Evolutionary conservation across 2,888 invertebrate species (phyloP).

Genomic region (Ornithoptera priamus): DNA sequence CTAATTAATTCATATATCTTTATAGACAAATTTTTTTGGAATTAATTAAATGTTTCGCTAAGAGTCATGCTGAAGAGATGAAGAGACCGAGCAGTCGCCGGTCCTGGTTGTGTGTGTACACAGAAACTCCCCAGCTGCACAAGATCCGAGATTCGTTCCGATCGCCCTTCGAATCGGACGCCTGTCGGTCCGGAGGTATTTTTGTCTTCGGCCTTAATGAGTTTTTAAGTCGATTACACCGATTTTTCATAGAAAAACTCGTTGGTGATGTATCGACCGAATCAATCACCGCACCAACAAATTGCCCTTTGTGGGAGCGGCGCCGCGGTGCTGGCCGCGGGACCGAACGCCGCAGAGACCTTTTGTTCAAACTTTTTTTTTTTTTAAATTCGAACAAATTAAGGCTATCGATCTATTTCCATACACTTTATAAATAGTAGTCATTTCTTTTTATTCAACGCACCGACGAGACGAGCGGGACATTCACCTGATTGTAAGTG

Average conservation of each 20-base stretch:
- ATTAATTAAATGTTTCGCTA: too few species aligned
- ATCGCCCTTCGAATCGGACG: conserved; percentile 77
- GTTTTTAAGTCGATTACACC: conserved; percentile 81
- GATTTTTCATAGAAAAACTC: conserved; percentile 81
- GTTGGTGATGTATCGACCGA: conserved; percentile 78
- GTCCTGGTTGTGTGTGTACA: conserved; percentile 44
- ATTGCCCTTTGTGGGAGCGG: conserved; percentile 65
- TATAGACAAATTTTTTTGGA: too few species aligned
- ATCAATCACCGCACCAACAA: conserved; percentile 77
- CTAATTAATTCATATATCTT: too few species aligned
- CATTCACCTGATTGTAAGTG: too few species aligned
- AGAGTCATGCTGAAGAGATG: too few species aligned
- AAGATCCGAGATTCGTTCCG: conserved; percentile 72
- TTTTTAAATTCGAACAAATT: conserved; percentile 43
- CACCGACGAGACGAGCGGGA: too few species aligned
- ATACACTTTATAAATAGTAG: too few species aligned
- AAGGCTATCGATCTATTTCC: conserved; percentile 29
- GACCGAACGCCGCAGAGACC: conserved; percentile 32
- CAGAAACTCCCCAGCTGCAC: conserved; percentile 65
- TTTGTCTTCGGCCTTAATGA: conserved; percentile 79
- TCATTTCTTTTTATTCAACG: too few species aligned
- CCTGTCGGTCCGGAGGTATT: conserved; percentile 69
- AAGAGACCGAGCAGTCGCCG: conserved; percentile 5
- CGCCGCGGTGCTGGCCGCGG: conserved; percentile 45
- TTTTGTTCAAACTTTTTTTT: conserved; percentile 20